These are phyloP conservation scores for Pica pica DNA, from an alignment of 2,113 vertebrate genomes.

Conservation along the genomic window DNA sequence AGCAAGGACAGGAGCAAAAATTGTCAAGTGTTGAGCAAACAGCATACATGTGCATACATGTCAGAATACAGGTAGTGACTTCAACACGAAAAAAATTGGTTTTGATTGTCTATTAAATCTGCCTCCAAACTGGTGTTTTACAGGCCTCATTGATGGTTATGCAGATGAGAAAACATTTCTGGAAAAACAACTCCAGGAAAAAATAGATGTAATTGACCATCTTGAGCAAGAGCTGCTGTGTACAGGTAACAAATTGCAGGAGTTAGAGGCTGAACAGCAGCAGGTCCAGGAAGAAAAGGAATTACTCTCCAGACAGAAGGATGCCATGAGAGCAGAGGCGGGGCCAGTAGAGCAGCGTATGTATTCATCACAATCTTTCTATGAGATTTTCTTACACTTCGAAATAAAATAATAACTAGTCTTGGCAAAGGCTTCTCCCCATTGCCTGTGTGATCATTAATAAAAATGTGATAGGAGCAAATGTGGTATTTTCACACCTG, in stretches of 20 bases:
- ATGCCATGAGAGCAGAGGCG: slow-evolving; percentile 84
- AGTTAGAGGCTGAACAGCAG: slow-evolving; percentile 87
- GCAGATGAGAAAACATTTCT: slow-evolving; percentile 84
- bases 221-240: slow-evolving; percentile 79
- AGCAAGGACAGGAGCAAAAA: background rate
- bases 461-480: background rate
- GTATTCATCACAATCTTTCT: slow-evolving; percentile 68
- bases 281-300: slow-evolving; percentile 85
- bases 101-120: background rate
- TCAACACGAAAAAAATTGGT: background rate
- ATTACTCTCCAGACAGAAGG: slow-evolving; percentile 87
- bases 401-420: background rate
- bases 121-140: background rate
- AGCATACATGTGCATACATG: background rate
- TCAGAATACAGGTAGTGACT: background rate
- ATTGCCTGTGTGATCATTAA: background rate
- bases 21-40: background rate
- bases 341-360: slow-evolving; percentile 87
- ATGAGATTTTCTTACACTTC: background rate
- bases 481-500: background rate
- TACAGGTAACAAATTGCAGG: slow-evolving; percentile 84
- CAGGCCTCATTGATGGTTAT: slow-evolving; percentile 92
- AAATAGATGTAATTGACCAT: slow-evolving; percentile 72
- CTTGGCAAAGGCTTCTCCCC: background rate
- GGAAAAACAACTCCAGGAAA: slow-evolving; percentile 86